Conservation (phyloP, 2,113 vertebrate genomes). For the Suricata suricatta region DNA sequence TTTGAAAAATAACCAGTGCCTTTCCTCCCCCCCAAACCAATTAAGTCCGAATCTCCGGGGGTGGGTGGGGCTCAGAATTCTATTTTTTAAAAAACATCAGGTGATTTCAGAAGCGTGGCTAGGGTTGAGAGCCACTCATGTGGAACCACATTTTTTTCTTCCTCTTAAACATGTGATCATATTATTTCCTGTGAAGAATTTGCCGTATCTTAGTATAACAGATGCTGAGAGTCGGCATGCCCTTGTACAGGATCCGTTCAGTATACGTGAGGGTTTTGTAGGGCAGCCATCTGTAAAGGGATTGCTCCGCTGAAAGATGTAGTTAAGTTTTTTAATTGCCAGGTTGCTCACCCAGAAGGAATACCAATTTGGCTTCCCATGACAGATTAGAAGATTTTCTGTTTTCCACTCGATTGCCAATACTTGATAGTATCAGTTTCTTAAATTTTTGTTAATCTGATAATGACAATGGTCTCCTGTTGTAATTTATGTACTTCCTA, state of each 20-base stretch:
- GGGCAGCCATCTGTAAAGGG: neutral
- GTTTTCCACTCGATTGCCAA: neutral
- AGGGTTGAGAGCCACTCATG: neutral
- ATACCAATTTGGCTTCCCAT: neutral
- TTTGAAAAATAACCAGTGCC: neutral
- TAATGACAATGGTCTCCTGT: neutral
- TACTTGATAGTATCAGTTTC: neutral
- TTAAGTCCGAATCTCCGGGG: neutral
- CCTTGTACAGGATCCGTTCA: accelerated
- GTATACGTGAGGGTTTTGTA: neutral
- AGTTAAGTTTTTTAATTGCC: neutral
- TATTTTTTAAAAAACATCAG: neutral
- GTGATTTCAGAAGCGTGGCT: neutral
- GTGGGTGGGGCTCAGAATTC: neutral
- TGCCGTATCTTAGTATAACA: neutral
- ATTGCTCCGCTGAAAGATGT: neutral
- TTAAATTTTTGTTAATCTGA: neutral
- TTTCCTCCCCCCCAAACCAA: neutral
- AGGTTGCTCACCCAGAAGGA: neutral
- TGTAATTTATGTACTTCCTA: neutral
- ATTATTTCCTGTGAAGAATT: neutral
- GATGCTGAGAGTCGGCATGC: neutral
- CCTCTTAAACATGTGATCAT: neutral
- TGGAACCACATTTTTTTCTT: neutral
- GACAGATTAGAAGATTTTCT: neutral